A percentile compares a stretch with the other conserved stretches of the same genome.
Evolutionary conservation across 2,888 invertebrate species (phyloP).

Genomic region (Schizotus pectinicornis): DNA sequence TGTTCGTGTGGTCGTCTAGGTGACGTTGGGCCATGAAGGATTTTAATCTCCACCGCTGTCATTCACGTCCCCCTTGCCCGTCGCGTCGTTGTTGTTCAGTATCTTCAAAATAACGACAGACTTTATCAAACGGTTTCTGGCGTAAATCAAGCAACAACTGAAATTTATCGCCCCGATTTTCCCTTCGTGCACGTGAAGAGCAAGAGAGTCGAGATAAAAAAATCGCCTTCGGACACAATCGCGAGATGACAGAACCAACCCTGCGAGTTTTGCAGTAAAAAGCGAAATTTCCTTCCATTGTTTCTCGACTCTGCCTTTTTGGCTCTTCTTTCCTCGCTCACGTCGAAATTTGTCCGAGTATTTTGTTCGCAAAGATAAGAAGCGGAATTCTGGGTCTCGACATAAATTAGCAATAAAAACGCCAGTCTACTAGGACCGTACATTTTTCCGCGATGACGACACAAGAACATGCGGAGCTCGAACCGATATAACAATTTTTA

Average conservation of each 20-base stretch:
- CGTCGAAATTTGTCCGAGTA: constrained; percentile 3
- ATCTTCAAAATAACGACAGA: not conserved
- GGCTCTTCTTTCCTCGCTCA: not conserved
- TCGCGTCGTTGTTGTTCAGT: constrained; percentile 7
- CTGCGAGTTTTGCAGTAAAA: no score
- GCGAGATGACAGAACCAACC: no score
- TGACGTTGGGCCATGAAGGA: constrained; percentile 3
- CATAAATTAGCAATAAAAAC: constrained; percentile 27
- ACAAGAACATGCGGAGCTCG: constrained; percentile 2
- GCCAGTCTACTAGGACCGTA: not conserved
- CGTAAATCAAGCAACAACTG: no score
- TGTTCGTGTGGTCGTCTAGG: no score
- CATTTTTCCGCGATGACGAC: constrained; percentile 22
- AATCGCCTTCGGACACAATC: no score
- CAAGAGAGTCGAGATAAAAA: no score
- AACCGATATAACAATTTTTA: constrained; percentile 21
- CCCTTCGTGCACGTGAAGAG: no score
- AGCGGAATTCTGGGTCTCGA: constrained; percentile 6
- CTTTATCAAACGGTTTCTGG: not conserved
- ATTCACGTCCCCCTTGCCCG: constrained; percentile 6
- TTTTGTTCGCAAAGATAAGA: constrained; percentile 2
- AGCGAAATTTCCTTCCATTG: not conserved
- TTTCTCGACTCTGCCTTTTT: not conserved
- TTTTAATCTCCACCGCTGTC: constrained; percentile 18
- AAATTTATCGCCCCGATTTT: no score